Percentiles rank a stretch among this genome's conserved stretches.
These are phyloP conservation scores for Anarhynchus alexandrinus DNA, from an alignment of 2,113 vertebrate species.

Conservation along the genomic window DNA sequence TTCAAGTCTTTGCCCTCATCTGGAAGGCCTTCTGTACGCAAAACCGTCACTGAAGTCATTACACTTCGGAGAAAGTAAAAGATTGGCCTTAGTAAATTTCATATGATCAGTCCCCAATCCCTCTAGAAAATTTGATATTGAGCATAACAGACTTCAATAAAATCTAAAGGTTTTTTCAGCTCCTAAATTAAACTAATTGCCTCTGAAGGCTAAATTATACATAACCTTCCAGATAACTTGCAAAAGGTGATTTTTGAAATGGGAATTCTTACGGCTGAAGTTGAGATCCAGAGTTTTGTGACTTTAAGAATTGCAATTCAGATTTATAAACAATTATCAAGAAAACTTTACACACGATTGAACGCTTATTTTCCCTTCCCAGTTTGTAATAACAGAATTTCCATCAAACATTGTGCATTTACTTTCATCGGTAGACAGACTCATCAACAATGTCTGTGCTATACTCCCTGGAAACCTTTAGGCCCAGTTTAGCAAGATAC, in stretches of 20 bases:
- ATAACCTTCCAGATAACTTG: not conserved
- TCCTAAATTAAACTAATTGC: not conserved
- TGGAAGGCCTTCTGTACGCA: not conserved
- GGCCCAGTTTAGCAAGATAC: not conserved
- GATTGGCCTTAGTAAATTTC: not conserved
- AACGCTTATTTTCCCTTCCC: not conserved
- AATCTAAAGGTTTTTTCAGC: not conserved
- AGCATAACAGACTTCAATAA: not conserved
- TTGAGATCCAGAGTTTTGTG: not conserved
- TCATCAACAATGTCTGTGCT: not conserved
- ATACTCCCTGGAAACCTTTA: not conserved
- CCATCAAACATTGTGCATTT: not conserved
- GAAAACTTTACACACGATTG: not conserved
- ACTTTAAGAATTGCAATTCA: not conserved
- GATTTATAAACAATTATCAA: not conserved
- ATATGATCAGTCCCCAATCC: not conserved
- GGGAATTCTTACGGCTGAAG: not conserved
- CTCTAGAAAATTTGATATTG: not conserved
- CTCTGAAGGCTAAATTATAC: not conserved
- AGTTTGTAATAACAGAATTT: not conserved
- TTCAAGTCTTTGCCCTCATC: not conserved
- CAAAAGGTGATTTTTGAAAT: not conserved
- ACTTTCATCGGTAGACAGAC: not conserved
- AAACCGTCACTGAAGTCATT: conserved; percentile 3
- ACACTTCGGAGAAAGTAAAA: not conserved